Evolutionary conservation across 2,797 vertebrate genomes (phyloP).

Genomic region (Enteromius trimaculatus): DNA sequence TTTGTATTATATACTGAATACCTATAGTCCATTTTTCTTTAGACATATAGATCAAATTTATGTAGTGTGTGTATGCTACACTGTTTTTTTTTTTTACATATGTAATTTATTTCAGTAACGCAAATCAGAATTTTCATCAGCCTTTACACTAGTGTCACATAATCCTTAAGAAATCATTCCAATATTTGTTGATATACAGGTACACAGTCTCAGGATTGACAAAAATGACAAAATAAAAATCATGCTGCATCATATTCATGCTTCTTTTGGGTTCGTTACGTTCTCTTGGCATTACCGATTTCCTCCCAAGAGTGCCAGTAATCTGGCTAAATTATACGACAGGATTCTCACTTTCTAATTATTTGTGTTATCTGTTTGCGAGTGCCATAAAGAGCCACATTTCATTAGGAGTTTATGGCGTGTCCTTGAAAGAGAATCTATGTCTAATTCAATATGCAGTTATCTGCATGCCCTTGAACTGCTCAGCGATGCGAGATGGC

Average conservation of each 20-base stretch:
- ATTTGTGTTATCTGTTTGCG: slow-evolving; percentile 37
- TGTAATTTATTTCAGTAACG: too few species aligned
- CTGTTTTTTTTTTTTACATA: too few species aligned
- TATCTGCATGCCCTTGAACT: slow-evolving; percentile 53
- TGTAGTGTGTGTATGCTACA: too few species aligned
- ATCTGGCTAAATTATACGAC: slow-evolving; percentile 38
- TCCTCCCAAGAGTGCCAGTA: background rate
- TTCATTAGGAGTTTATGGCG: slow-evolving; percentile 39
- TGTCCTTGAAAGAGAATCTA: slow-evolving; percentile 38
- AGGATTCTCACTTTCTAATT: slow-evolving; percentile 36
- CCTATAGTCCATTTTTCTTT: too few species aligned
- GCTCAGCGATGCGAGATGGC: slow-evolving; percentile 32
- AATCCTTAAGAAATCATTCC: too few species aligned
- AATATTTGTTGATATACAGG: background rate
- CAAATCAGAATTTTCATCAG: too few species aligned
- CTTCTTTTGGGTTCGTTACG: too few species aligned
- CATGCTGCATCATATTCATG: background rate
- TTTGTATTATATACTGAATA: too few species aligned
- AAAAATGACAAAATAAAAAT: background rate
- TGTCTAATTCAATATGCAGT: slow-evolving; percentile 36
- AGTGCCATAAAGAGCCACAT: slow-evolving; percentile 26
- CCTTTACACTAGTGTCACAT: too few species aligned
- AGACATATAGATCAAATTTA: too few species aligned
- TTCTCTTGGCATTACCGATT: background rate
- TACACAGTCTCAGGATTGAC: background rate